phyloP scores from a whole-genome alignment of 2,888 invertebrate genomes.

The Eupithecia insigniata region DNA sequence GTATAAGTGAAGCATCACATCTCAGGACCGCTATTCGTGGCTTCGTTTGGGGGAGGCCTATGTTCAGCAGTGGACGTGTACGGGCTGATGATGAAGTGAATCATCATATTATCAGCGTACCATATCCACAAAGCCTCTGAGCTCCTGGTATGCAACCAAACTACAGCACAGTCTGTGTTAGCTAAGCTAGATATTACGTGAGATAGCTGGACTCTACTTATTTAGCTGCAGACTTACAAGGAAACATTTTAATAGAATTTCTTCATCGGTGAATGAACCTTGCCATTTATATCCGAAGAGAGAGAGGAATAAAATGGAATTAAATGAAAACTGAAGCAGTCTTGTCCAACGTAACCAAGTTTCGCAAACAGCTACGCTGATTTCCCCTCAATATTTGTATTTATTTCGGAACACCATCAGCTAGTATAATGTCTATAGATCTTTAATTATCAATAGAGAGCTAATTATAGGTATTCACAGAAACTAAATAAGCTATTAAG shows the following conservation, averaged over 20 bases:
- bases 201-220: constrained; percentile 19
- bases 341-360: not conserved
- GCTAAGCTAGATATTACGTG: constrained; percentile 34
- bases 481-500: no score
- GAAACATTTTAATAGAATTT: constrained; percentile 30
- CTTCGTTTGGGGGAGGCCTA: no score
- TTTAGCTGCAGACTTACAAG: constrained; percentile 11
- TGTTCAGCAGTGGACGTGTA: no score
- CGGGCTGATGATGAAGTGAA: no score
- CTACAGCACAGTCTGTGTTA: constrained; percentile 18
- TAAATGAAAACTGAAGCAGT: not conserved
- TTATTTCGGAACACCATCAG: no score
- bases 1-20: no score
- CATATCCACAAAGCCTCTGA: not conserved
- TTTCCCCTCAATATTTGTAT: no score
- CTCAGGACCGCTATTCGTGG: no score
- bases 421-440: no score
- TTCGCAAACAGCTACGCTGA: not conserved
- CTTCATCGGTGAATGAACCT: constrained; percentile 15
- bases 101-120: not conserved
- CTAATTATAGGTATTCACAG: no score
- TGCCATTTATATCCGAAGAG: not conserved
- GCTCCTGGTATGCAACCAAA: constrained; percentile 4
- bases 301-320: not conserved
- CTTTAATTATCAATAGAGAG: no score